Evolutionary conservation across 2,888 invertebrate species (phyloP).

Genomic region (Drosophila vallismaia): DNA sequence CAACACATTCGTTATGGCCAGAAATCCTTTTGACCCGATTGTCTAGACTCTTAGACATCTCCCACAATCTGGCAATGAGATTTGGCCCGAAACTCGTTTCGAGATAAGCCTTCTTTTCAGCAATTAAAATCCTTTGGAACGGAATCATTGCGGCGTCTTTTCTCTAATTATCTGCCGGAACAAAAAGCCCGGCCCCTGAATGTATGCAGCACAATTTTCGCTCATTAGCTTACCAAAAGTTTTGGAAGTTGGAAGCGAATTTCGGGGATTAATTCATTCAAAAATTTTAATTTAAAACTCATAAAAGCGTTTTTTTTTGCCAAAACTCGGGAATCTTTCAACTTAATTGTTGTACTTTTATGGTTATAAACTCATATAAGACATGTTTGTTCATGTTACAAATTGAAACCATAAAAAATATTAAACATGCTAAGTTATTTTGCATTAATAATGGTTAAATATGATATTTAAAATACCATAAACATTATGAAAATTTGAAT

Average conservation of each 20-base stretch:
- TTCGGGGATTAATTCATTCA: neutral
- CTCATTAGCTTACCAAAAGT: neutral
- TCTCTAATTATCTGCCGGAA: constrained; percentile 7
- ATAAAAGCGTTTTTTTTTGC: too few species aligned
- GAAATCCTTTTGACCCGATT: constrained; percentile 5
- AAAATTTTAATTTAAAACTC: neutral
- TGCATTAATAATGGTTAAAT: too few species aligned
- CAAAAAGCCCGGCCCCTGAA: neutral
- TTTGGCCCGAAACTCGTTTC: constrained; percentile 4
- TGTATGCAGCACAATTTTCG: neutral
- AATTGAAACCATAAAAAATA: too few species aligned
- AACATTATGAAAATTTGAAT: too few species aligned
- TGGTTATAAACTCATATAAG: too few species aligned
- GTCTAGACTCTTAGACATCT: constrained; percentile 6
- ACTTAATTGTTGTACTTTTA: too few species aligned
- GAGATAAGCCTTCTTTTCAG: constrained; percentile 13
- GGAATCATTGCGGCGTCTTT: constrained; percentile 11
- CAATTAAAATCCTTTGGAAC: constrained; percentile 15
- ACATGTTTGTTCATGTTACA: too few species aligned
- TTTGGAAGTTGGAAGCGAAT: neutral
- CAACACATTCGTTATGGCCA: neutral
- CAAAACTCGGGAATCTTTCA: too few species aligned
- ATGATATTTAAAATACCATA: too few species aligned
- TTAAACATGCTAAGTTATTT: too few species aligned
- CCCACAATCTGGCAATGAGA: constrained; percentile 3